Conservation (phyloP, 2,888 invertebrate species). For the Sminthurinus aureus region DNA sequence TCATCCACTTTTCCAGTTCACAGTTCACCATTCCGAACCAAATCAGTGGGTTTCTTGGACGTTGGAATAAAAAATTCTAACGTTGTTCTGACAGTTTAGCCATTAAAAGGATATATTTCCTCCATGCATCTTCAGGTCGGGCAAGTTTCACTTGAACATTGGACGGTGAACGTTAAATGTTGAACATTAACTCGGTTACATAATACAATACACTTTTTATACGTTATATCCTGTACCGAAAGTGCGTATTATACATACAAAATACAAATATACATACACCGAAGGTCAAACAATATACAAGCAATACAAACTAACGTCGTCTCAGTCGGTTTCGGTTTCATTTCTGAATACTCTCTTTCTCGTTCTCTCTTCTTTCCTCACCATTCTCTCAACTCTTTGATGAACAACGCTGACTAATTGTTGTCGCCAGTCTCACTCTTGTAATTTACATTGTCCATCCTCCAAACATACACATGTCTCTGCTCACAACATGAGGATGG, state of each 20-base stretch:
- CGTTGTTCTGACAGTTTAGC: conserved; percentile 38
- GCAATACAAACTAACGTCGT: background rate
- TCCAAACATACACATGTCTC: too few species aligned
- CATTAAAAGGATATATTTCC: conserved; percentile 35
- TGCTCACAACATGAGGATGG: too few species aligned
- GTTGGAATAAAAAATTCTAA: conserved; percentile 37
- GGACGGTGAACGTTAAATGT: background rate
- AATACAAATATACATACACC: background rate
- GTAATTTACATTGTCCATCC: too few species aligned
- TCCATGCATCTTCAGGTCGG: conserved; percentile 38
- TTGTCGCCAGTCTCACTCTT: too few species aligned
- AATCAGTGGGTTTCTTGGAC: conserved; percentile 37
- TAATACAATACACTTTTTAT: too few species aligned
- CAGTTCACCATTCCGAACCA: conserved; percentile 38
- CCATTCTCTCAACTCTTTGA: background rate
- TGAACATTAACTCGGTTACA: background rate
- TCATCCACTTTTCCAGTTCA: conserved; percentile 30
- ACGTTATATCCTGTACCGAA: too few species aligned
- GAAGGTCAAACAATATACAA: background rate
- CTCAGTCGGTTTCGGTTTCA: background rate
- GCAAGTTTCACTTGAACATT: conserved; percentile 35
- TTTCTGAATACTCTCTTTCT: background rate
- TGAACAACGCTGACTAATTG: too few species aligned
- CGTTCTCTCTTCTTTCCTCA: background rate
- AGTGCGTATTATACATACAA: too few species aligned